These are phyloP conservation scores for Falco cherrug DNA, from an alignment of 2,797 vertebrate genomes.

Conservation along the genomic window DNA sequence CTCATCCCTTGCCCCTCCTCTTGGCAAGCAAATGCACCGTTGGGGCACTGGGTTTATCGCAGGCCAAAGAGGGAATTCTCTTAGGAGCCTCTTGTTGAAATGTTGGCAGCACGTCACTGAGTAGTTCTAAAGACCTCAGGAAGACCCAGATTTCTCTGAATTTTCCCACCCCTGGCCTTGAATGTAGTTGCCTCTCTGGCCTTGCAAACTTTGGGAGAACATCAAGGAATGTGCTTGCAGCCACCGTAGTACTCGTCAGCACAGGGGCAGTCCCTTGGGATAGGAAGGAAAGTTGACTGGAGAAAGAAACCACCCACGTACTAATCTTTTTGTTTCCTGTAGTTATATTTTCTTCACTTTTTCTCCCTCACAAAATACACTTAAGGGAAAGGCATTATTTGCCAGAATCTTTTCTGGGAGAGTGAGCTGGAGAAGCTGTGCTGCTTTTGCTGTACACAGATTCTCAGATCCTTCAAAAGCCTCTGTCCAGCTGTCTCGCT, in stretches of 20 bases:
- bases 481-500: conserved; percentile 30
- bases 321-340: conserved; percentile 17
- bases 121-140: conserved; percentile 32
- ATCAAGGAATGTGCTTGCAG: background rate
- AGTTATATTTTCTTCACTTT: background rate
- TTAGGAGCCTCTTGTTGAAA: conserved; percentile 42
- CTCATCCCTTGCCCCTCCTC: conserved; percentile 36
- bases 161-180: conserved; percentile 43
- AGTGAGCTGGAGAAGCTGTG: background rate
- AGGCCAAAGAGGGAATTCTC: conserved; percentile 52
- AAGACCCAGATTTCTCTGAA: conserved; percentile 31
- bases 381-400: conserved; percentile 26
- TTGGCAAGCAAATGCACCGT: background rate
- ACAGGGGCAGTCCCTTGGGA: background rate
- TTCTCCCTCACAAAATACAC: background rate
- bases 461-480: conserved; percentile 48
- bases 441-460: conserved; percentile 9
- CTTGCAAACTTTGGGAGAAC: conserved; percentile 8
- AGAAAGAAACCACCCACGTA: conserved; percentile 14
- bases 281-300: background rate
- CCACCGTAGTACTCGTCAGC: background rate
- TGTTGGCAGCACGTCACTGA: conserved; percentile 60
- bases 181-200: conserved; percentile 9
- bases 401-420: conserved; percentile 52
- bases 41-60: conserved; percentile 55